phyloP scores from a whole-genome alignment of 2,888 invertebrate genomes.

The Ormia ochracea region DNA sequence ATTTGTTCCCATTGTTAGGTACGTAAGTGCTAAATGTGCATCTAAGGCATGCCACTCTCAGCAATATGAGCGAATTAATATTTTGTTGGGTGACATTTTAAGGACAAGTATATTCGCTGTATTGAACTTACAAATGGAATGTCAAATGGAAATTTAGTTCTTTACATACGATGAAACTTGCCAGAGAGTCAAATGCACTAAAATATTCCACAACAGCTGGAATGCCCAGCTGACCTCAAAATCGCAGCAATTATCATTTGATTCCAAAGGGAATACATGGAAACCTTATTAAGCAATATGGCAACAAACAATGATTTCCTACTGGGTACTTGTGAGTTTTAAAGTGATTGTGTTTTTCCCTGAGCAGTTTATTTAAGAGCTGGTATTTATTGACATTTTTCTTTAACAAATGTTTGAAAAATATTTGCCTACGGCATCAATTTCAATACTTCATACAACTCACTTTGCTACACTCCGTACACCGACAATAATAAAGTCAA shows the following conservation, averaged over 20 bases:
- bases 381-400: conserved; percentile 39
- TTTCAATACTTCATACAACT: conserved; percentile 1
- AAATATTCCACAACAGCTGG: no score
- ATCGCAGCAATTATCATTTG: no score
- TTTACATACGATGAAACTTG: no score
- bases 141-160: not conserved
- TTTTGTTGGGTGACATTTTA: conserved; percentile 61
- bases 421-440: conserved; percentile 55
- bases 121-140: not conserved
- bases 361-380: not conserved
- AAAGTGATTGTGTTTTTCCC: not conserved
- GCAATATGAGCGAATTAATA: conserved; percentile 53
- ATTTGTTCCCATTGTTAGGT: not conserved
- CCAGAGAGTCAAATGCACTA: no score
- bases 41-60: conserved; percentile 6
- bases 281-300: no score
- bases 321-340: not conserved
- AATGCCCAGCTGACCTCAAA: no score
- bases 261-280: no score
- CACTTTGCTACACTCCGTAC: conserved; percentile 8
- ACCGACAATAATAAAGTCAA: not conserved
- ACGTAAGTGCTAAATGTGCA: not conserved
- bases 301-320: not conserved
- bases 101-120: conserved; percentile 57
- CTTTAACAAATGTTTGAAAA: conserved; percentile 48